Evolutionary conservation across 92 coral and sea anemone species (phyloP), one percentile per base, ranked within the genome.

Genomic region (Zoanthus solanderi): DNA sequence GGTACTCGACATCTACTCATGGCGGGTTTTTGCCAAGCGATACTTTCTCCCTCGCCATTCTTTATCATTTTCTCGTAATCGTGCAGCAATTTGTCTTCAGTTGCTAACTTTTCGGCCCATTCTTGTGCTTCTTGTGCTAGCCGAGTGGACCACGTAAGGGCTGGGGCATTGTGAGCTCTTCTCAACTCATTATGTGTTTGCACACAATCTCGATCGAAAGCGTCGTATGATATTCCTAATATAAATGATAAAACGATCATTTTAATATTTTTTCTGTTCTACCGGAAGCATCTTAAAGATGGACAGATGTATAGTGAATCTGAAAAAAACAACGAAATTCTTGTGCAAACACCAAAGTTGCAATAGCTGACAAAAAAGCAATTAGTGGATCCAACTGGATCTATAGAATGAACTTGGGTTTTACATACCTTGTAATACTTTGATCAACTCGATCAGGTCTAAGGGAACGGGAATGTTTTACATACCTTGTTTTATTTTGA

Each of bases 21-120:
- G 37, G 87, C 52, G 29, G 61, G 72, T 53, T 78, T 53, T 4
- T 50, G 78, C 92, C 92, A 90, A 9, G 90, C 92, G 56, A 90
- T 90, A 74, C 86, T 90, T 50, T 90, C 92, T 18, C 92, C 92
- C 50, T 90, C 89, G 18, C 92, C 92, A 18, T 79, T 87, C 17
- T 83, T 79, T 1, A 90, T 86, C 77, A 90, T 84, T 32, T 60
- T 85, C 75, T 90, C 90, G 60, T 78, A 86, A 72, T 90, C 92
- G 48, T 90, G 92, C 6, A 79, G 72, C 44, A 78, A 80, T 8
- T 79, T 65, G 78, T 90, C 92, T 83, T 44, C 81, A 74, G 60
- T 77, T 42, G 92, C 92, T 31, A 90, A 73, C 6, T 31, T 72
- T 76, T 90, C 92, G 31, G 92, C 92, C 92, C 92, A 90, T 28